Conservation (phyloP, 2,888 invertebrate genomes). For the Leptinotarsa juncta region DNA sequence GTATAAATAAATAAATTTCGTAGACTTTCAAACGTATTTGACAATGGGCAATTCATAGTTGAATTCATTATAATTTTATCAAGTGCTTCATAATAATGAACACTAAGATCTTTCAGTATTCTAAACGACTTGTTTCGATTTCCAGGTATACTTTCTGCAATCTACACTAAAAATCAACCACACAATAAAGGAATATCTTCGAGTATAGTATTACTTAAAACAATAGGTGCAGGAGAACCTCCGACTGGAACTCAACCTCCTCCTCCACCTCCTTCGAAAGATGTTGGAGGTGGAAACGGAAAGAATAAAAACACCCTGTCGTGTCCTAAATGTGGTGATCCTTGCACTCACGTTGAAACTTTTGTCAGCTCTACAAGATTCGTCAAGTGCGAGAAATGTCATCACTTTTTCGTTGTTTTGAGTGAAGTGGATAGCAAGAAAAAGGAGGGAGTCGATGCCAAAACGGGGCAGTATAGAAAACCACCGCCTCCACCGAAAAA, state of each 20-base stretch:
- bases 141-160: conserved; percentile 57
- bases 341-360: conserved; percentile 97
- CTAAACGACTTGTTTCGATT: conserved; percentile 17
- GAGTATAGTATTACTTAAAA: conserved; percentile 58
- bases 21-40: too few relatives aligned
- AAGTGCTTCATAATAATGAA: too few relatives aligned
- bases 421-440: conserved; percentile 94
- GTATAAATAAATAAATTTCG: too few relatives aligned
- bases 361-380: conserved; percentile 95
- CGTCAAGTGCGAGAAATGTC: conserved; percentile 98
- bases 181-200: conserved; percentile 55
- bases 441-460: conserved; percentile 82
- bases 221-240: conserved; percentile 58
- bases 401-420: conserved; percentile 96
- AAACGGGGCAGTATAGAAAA: conserved; percentile 79
- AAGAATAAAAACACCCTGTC: conserved; percentile 83
- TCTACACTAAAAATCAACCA: conserved; percentile 52
- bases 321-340: conserved; percentile 89
- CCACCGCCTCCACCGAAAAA: conserved; percentile 97
- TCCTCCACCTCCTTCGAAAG: conserved; percentile 48
- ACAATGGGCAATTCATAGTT: too few relatives aligned
- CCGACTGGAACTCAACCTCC: conserved; percentile 49
- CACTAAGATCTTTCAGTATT: background rate
- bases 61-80: too few relatives aligned
- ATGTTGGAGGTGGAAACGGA: conserved; percentile 67